These are phyloP conservation scores for Catharus ustulatus DNA, from an alignment of 2,797 vertebrate genomes.

Conservation along the genomic window DNA sequence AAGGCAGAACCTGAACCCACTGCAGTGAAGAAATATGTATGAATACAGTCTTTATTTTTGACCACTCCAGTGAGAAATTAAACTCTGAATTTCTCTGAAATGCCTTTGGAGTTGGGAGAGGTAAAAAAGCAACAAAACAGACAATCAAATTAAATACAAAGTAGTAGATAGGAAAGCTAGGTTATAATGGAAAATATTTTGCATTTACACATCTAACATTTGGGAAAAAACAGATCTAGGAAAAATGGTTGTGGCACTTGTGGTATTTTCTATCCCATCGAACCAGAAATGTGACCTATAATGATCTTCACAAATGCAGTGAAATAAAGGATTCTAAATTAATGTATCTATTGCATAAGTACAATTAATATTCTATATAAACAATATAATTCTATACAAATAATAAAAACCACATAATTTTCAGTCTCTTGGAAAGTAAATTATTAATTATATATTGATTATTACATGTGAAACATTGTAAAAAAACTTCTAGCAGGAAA, in stretches of 20 bases:
- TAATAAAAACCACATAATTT: not conserved
- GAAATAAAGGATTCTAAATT: not conserved
- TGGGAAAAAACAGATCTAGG: not conserved
- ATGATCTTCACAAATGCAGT: not conserved
- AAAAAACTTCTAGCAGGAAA: not conserved
- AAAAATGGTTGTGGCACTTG: not conserved
- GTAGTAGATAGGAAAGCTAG: not conserved
- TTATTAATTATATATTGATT: not conserved
- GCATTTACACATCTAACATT: not conserved
- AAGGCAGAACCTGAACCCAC: not conserved
- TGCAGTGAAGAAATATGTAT: not conserved
- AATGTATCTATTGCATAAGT: not conserved
- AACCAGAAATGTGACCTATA: not conserved
- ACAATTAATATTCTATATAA: not conserved
- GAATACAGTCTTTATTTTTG: not conserved
- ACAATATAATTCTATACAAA: not conserved
- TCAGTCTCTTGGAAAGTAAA: not conserved
- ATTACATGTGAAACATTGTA: not conserved
- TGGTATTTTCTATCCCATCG: not conserved
- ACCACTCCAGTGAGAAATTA: not conserved
- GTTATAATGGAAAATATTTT: not conserved
- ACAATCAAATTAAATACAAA: not conserved
- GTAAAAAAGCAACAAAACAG: not conserved
- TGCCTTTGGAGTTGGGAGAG: rapidly evolving
- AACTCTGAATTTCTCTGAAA: not conserved